A percentile compares a stretch with the other conserved stretches of the same genome.
phyloP scores from a whole-genome alignment of 1,140 invertebrate genomes.

The Danaus plexippus region DNA sequence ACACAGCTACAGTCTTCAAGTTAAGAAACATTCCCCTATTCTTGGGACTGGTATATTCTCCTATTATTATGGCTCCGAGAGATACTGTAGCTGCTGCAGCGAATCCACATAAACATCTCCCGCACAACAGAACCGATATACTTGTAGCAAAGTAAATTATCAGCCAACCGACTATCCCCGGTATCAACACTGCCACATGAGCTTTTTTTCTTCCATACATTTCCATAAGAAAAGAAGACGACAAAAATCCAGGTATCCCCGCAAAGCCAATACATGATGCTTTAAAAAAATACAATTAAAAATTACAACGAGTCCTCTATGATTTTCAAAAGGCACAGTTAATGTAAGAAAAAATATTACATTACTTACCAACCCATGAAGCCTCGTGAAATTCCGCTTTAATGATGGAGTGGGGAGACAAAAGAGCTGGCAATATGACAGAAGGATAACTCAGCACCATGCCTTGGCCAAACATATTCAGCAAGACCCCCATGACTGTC shows the following conservation, averaged over 20 bases:
- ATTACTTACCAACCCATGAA: slow-evolving; percentile 40
- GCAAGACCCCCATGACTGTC: slow-evolving; percentile 34
- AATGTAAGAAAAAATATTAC: not conserved
- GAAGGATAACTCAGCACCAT: slow-evolving; percentile 43
- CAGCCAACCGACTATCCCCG: slow-evolving; percentile 43
- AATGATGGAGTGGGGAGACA: slow-evolving; percentile 34
- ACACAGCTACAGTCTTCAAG: slow-evolving; percentile 47
- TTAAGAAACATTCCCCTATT: slow-evolving; percentile 52
- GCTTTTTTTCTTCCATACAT: slow-evolving; percentile 36
- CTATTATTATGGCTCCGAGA: slow-evolving; percentile 51
- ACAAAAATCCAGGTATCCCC: slow-evolving; percentile 38
- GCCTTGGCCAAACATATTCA: slow-evolving; percentile 42
- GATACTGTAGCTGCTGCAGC: slow-evolving; percentile 38
- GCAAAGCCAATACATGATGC: slow-evolving; percentile 42
- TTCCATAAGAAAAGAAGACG: slow-evolving; percentile 46
- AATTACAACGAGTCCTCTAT: not conserved
- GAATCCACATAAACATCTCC: slow-evolving; percentile 39
- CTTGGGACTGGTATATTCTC: slow-evolving; percentile 48
- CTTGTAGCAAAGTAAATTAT: slow-evolving; percentile 36
- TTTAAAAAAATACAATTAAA: slow-evolving; percentile 25
- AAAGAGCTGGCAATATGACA: slow-evolving; percentile 33
- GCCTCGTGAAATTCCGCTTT: slow-evolving; percentile 32
- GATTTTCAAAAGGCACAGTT: not conserved
- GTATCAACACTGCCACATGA: slow-evolving; percentile 32
- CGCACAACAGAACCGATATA: slow-evolving; percentile 33